Base-by-base conservation (phyloP, 2,113 vertebrate genomes). In the Labeo catla region DNA sequence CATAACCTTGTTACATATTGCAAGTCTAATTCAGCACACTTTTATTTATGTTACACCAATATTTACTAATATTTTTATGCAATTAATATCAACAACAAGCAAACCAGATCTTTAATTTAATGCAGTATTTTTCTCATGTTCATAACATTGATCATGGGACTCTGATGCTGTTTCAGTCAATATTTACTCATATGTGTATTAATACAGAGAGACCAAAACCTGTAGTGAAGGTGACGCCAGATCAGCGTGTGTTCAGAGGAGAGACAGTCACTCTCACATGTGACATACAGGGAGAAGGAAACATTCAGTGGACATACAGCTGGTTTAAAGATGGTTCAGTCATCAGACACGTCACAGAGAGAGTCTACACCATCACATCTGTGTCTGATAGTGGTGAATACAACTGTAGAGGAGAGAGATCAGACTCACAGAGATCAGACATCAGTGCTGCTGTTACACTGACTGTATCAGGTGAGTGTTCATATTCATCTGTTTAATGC, bases 161-260 rank as follows among this genome's bases (percentile, higher is more conserved):
- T 39, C 2, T 39, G 39, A 39, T n/a, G n/a, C n/a, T 39, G 39
- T 39, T 39, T 39, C 39, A 39, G 4, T 39, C 39, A 39, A 3
- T 3, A 39, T 39, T 39, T 39, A 39, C 4, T 39, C 39, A 39
- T 39, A 39, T 39, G 4, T 39, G 4, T 39, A 57, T 83, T 54
- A 36, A 57, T n/a, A 43, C 50, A 83, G 81, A 4, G 66, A 73
- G 19, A 73, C 65, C 16, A 72, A 84, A 73, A 28, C 21, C 82
- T 57, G 19, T 19, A 21, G 4, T 6, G 70, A 72, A 11, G 8
- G 8, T 45, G 68, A 6, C 3, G 4, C 13, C 13, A 16, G 34
- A 16, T 39, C 13, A 8, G 13, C 2, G 13, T 39, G 65, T 66
- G 65, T 66, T 66, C 65, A 66, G 28, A 1, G 65, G 28, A 66